Conservation (phyloP, 2,797 vertebrate genomes). For the Psittacula derbiana region DNA sequence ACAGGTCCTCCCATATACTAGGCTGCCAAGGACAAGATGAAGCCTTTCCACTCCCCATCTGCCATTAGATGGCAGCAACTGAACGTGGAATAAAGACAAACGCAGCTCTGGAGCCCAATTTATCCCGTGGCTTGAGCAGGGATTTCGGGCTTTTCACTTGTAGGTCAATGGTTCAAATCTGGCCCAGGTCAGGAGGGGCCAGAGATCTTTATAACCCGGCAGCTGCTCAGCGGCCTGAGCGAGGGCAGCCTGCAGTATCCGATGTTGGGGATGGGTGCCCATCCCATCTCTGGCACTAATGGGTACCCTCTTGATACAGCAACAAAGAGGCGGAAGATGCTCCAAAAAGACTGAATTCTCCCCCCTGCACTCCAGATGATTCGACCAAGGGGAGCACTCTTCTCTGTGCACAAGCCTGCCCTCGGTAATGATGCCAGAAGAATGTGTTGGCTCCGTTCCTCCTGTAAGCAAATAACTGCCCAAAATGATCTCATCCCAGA, state of each 20-base stretch:
- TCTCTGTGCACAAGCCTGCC: background rate
- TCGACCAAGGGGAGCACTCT: slow-evolving; percentile 23
- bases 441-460: slow-evolving; percentile 18
- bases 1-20: background rate
- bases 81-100: background rate
- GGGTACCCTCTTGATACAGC: background rate
- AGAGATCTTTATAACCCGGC: background rate
- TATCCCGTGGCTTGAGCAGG: background rate
- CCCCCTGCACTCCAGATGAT: background rate
- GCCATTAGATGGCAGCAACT: slow-evolving; percentile 63
- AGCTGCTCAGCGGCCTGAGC: background rate
- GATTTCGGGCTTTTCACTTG: slow-evolving; percentile 34
- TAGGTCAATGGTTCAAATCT: slow-evolving; percentile 40
- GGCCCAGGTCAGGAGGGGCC: slow-evolving; percentile 10
- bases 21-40: background rate
- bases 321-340: background rate
- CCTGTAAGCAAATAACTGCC: background rate
- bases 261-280: background rate
- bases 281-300: background rate
- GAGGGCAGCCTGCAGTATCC: background rate
- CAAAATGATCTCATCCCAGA: slow-evolving; percentile 38
- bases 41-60: background rate
- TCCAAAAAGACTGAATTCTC: background rate
- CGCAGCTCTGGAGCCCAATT: background rate
- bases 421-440: slow-evolving; percentile 23